These are phyloP conservation scores for Zalophus californianus DNA, from an alignment of 2,797 vertebrate genomes.

Conservation along the genomic window DNA sequence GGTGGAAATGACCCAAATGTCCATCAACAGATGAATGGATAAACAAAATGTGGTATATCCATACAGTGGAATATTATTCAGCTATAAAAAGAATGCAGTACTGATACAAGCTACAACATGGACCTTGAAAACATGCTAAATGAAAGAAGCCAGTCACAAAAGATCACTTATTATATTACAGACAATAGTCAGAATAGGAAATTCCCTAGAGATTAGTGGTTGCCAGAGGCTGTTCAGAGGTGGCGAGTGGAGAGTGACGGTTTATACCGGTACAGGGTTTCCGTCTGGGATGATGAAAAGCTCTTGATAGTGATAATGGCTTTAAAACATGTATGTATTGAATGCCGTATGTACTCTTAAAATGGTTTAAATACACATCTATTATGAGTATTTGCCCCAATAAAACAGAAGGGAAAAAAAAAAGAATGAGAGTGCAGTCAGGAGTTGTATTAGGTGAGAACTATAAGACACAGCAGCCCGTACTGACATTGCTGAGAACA, in stretches of 20 bases:
- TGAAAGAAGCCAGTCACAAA: background rate
- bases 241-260: background rate
- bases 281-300: background rate
- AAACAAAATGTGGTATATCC: background rate
- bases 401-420: background rate
- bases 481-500: background rate
- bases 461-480: background rate
- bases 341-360: background rate
- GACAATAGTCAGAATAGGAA: background rate
- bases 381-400: background rate
- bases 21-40: background rate
- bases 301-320: background rate
- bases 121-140: background rate
- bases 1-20: background rate
- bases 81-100: background rate
- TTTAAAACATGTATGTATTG: background rate
- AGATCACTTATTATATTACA: background rate
- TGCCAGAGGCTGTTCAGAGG: background rate
- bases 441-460: background rate
- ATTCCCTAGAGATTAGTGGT: background rate
- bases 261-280: background rate
- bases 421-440: background rate
- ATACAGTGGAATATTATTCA: background rate
- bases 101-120: background rate
- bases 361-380: background rate